A percentile compares a stretch with the other conserved stretches of the same genome.
Evolutionary conservation across 1,140 invertebrate species (phyloP).

Genomic region (Nomia melanderi): DNA sequence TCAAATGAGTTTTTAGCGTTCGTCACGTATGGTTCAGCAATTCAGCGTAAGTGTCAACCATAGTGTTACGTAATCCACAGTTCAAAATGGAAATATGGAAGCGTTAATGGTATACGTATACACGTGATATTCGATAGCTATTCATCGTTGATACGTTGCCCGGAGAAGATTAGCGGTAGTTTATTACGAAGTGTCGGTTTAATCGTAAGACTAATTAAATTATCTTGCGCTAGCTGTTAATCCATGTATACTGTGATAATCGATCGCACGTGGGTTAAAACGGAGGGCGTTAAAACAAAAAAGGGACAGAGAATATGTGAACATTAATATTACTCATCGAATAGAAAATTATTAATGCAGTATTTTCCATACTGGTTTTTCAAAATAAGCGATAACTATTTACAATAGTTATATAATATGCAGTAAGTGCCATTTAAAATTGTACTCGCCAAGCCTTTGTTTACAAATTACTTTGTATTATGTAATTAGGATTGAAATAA

Average conservation of each 20-base stretch:
- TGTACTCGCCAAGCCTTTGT: too few relatives aligned
- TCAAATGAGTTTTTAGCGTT: not conserved
- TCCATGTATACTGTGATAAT: not conserved
- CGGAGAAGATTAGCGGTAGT: not conserved
- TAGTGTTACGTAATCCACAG: not conserved
- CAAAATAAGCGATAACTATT: too few relatives aligned
- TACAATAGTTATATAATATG: too few relatives aligned
- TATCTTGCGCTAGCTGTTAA: not conserved
- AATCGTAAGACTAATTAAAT: constrained; percentile 5
- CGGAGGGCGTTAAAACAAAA: not conserved
- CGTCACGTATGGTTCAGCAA: not conserved
- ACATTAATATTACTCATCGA: not conserved
- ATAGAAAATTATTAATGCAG: too few relatives aligned
- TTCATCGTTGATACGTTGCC: not conserved
- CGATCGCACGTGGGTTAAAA: not conserved
- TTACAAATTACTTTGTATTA: too few relatives aligned
- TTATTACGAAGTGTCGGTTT: not conserved
- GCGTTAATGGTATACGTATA: not conserved
- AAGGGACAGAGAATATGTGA: not conserved
- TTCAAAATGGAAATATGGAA: not conserved
- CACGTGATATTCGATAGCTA: not conserved
- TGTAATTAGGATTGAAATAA: too few relatives aligned
- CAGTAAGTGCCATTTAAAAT: too few relatives aligned
- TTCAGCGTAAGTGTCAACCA: too few relatives aligned
- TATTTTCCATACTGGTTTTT: too few relatives aligned